Evolutionary conservation across 2,797 vertebrate genomes (phyloP).

Genomic region (Brotogeris chrysoptera): DNA sequence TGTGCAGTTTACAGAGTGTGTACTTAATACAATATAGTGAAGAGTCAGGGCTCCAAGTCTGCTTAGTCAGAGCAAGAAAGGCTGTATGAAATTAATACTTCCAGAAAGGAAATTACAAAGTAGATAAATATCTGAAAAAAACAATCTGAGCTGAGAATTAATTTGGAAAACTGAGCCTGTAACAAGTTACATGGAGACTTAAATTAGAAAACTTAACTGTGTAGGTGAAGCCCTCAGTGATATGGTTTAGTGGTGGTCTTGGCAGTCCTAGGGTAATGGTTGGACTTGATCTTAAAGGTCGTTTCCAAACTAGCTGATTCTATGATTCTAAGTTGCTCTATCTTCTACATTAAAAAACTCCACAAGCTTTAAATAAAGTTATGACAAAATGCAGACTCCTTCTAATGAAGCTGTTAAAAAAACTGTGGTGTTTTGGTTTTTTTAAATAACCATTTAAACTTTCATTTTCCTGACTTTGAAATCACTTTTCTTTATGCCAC

Average conservation of each 20-base stretch:
- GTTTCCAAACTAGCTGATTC: background rate
- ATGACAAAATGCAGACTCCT: background rate
- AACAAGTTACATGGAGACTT: background rate
- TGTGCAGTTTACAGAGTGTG: background rate
- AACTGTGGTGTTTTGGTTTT: accelerated
- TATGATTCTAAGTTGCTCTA: background rate
- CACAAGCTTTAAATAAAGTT: background rate
- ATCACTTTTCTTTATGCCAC: background rate
- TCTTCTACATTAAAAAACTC: background rate
- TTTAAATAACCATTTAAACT: background rate
- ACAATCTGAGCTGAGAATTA: background rate
- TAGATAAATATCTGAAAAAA: background rate
- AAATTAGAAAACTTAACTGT: background rate
- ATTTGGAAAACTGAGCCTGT: background rate
- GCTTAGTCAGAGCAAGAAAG: background rate
- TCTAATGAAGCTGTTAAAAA: background rate
- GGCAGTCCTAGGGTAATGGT: background rate
- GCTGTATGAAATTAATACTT: background rate
- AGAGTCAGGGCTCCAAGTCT: background rate
- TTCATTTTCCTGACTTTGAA: background rate
- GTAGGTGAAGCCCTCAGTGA: background rate
- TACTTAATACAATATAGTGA: background rate
- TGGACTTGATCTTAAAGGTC: background rate
- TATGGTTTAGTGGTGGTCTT: background rate
- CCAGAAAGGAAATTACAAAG: background rate